Evolutionary conservation across 2,888 invertebrate genomes (phyloP).

Genomic region (Endomychus coccineus): DNA sequence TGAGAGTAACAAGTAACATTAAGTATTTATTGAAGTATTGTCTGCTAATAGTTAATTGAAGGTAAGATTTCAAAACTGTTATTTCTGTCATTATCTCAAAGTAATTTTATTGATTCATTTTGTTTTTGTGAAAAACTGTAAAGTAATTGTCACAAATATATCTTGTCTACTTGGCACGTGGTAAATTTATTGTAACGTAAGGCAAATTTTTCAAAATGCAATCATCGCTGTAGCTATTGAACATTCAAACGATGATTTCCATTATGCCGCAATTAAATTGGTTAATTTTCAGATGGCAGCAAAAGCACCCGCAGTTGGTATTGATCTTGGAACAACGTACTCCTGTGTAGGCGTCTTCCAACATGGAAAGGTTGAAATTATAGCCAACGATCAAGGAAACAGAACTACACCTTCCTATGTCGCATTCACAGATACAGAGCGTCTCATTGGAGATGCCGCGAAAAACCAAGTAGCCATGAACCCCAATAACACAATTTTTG

Average conservation of each 20-base stretch:
- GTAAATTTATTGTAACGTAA: neutral
- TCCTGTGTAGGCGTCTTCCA: constrained; percentile 91
- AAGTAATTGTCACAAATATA: too few species aligned
- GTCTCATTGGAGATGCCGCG: constrained; percentile 76
- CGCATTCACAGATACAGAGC: constrained; percentile 77
- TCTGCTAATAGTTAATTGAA: constrained; percentile 32
- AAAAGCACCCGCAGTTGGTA: constrained; percentile 86
- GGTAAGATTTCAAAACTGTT: constrained; percentile 23
- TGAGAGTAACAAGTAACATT: constrained; percentile 27
- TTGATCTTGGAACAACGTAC: constrained; percentile 93
- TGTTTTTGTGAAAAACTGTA: too few species aligned
- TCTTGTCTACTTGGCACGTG: neutral
- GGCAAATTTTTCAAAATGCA: neutral
- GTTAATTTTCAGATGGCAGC: constrained; percentile 49
- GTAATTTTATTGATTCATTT: neutral
- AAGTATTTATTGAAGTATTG: constrained; percentile 32
- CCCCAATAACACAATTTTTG: constrained; percentile 80
- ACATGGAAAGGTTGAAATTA: constrained; percentile 85
- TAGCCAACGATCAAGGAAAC: constrained; percentile 87
- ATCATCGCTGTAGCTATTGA: too few species aligned
- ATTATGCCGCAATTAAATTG: too few species aligned
- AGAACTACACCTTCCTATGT: constrained; percentile 81
- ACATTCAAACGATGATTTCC: too few species aligned
- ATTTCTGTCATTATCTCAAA: constrained; percentile 1
- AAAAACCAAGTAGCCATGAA: constrained; percentile 84